phyloP scores from a whole-genome alignment of 2,797 vertebrate genomes.

The Mustela erminea region DNA sequence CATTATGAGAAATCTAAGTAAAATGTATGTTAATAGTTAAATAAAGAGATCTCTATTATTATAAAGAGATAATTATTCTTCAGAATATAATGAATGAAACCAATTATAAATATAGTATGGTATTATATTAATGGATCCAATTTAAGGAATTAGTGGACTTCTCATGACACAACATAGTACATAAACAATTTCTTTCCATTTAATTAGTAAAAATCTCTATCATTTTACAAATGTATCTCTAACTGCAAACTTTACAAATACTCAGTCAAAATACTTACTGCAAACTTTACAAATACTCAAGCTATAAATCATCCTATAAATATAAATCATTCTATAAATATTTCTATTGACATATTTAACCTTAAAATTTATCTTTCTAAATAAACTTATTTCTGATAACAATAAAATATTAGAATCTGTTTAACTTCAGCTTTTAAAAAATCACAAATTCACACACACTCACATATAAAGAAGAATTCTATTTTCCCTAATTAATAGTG shows the following conservation, averaged over 20 bases:
- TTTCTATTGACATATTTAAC: neutral
- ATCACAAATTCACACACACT: neutral
- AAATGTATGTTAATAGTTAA: conserved; percentile 37
- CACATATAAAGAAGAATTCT: neutral
- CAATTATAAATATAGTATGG: neutral
- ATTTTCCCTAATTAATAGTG: neutral
- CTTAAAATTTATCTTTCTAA: conserved; percentile 30
- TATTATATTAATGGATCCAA: neutral
- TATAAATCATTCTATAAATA: neutral
- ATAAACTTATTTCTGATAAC: neutral
- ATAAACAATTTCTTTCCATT: neutral
- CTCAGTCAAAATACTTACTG: neutral
- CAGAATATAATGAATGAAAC: conserved; percentile 32
- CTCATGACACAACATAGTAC: neutral
- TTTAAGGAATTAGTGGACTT: conserved; percentile 23
- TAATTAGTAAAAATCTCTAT: neutral
- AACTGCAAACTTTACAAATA: conserved; percentile 24
- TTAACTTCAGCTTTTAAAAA: conserved; percentile 13
- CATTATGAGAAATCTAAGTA: conserved; percentile 37
- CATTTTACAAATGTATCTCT: neutral
- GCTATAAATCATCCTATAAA: too few species aligned
- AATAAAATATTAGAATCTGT: neutral
- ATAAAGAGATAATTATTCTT: neutral
- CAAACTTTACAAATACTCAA: neutral
- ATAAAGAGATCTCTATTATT: neutral